Evolutionary conservation across 2,113 vertebrate genomes (phyloP).

Genomic region (Cyrtonyx montezumae): DNA sequence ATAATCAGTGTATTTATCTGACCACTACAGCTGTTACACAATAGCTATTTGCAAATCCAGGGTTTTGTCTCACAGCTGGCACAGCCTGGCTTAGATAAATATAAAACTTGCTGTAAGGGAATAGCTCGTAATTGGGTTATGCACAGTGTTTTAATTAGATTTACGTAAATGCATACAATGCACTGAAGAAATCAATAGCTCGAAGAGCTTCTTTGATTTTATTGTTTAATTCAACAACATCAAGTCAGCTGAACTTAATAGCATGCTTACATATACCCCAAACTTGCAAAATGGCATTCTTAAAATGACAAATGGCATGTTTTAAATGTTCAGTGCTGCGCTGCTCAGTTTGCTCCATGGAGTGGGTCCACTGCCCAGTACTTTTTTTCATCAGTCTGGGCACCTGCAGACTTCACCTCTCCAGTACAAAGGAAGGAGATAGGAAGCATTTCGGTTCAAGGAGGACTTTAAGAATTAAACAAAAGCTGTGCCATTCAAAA

Average conservation of each 20-base stretch:
- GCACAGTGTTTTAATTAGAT: slow-evolving; percentile 55
- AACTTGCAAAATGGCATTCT: neutral
- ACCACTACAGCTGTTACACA: slow-evolving; percentile 37
- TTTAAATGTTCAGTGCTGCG: neutral
- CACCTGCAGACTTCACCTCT: neutral
- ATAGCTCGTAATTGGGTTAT: slow-evolving; percentile 54
- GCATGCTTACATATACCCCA: neutral
- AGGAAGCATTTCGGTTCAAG: neutral
- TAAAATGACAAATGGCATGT: neutral
- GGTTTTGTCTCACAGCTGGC: slow-evolving; percentile 49
- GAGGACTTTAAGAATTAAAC: neutral
- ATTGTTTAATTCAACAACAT: slow-evolving; percentile 22
- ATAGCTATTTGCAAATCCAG: slow-evolving; percentile 10
- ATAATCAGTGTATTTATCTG: neutral
- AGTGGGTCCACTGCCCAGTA: neutral
- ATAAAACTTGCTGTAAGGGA: slow-evolving; percentile 66
- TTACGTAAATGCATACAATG: slow-evolving; percentile 53
- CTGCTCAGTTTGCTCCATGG: neutral
- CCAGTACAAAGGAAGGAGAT: neutral
- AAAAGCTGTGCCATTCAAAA: neutral
- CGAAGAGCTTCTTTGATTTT: slow-evolving; percentile 6
- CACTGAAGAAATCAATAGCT: slow-evolving; percentile 53
- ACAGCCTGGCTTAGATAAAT: slow-evolving; percentile 46
- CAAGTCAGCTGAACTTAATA: slow-evolving; percentile 16
- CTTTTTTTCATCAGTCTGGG: neutral